Evolutionary conservation across 2,888 invertebrate genomes (phyloP).

Genomic region (Archips crataeganus): DNA sequence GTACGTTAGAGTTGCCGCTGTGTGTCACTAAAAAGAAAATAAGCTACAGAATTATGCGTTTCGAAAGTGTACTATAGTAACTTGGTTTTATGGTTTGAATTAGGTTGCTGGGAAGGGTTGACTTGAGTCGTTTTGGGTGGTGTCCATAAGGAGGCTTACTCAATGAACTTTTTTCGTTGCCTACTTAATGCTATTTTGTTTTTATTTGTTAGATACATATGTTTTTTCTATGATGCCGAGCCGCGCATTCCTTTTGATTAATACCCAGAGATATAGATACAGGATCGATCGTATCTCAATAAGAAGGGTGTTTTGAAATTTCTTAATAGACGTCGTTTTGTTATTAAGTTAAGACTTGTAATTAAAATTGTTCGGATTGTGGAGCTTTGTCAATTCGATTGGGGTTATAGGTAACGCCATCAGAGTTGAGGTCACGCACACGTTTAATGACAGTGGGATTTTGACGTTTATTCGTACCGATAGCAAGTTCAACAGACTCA

Average conservation of each 20-base stretch:
- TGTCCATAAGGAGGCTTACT: conserved; percentile 67
- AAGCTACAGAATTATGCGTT: background rate
- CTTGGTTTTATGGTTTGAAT: conserved; percentile 44
- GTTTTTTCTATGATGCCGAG: conserved; percentile 66
- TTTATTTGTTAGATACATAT: conserved; percentile 76
- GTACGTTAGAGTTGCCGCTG: conserved; percentile 61
- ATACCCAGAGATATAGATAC: conserved; percentile 56
- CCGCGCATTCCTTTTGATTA: conserved; percentile 79
- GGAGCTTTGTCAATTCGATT: conserved; percentile 36
- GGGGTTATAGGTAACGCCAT: too few species aligned
- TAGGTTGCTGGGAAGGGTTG: conserved; percentile 23
- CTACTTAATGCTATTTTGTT: conserved; percentile 83
- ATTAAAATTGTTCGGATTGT: conserved; percentile 62
- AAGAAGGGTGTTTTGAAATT: conserved; percentile 77
- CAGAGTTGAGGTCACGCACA: too few species aligned
- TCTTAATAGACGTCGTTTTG: conserved; percentile 70
- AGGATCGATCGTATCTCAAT: conserved; percentile 74
- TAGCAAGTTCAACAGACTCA: too few species aligned
- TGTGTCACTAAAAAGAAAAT: conserved; percentile 31
- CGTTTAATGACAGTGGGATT: too few species aligned
- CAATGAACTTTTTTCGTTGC: conserved; percentile 73
- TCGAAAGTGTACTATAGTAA: conserved; percentile 19
- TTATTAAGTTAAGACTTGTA: conserved; percentile 57
- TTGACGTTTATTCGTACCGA: too few species aligned
- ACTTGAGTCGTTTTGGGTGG: conserved; percentile 37